Evolutionary conservation across 2,797 vertebrate species (phyloP).

Genomic region (Glossophaga mutica): DNA sequence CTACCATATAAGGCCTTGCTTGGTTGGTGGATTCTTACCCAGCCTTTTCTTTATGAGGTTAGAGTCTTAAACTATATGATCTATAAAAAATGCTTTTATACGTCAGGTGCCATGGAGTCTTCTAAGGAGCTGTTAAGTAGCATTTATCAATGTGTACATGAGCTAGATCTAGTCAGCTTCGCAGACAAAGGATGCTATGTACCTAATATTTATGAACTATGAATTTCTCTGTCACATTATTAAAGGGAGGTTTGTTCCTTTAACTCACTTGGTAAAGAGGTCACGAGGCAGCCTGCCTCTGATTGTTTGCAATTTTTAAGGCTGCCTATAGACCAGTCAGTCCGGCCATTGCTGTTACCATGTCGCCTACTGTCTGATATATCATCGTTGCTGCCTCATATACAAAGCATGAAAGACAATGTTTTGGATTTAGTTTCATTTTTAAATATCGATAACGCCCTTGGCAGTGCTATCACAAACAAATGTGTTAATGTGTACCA

Average conservation of each 20-base stretch:
- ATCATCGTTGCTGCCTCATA: neutral
- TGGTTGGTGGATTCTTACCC: neutral
- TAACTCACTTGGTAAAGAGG: neutral
- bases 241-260: neutral
- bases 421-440: neutral
- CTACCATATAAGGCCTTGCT: neutral
- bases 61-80: neutral
- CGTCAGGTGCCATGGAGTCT: neutral
- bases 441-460: neutral
- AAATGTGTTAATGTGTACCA: neutral
- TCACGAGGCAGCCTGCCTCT: neutral
- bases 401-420: neutral
- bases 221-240: neutral
- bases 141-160: slow-evolving; percentile 14
- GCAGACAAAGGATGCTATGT: neutral
- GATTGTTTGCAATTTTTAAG: neutral
- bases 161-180: neutral
- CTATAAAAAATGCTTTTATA: slow-evolving; percentile 11
- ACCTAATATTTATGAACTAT: slow-evolving; percentile 45
- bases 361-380: neutral
- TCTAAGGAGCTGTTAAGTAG: neutral
- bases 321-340: neutral
- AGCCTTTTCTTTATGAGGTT: neutral
- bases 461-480: neutral
- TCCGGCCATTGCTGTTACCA: neutral